Percentiles rank a stretch among this genome's conserved stretches.
Evolutionary conservation across 64 coral and sea anemone genomes (phyloP).

Genomic region (Orbicella faveolata): DNA sequence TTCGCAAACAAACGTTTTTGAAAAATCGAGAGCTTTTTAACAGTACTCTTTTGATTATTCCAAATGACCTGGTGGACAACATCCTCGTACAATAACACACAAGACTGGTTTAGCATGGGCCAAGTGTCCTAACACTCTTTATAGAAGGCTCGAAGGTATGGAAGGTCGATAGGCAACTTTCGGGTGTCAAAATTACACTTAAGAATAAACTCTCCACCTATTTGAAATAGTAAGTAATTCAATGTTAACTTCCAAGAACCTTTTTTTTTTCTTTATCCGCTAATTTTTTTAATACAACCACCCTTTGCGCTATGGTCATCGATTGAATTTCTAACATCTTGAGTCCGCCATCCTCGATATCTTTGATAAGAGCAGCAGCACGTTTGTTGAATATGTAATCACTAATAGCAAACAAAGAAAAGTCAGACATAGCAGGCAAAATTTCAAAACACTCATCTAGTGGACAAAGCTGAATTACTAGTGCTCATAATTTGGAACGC

Average conservation of each 20-base stretch:
- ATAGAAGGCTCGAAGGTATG: not conserved
- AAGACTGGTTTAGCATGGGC: not conserved
- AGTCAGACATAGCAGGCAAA: too few relatives aligned
- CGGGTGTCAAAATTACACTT: conserved; percentile 15
- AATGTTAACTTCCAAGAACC: conserved; percentile 17
- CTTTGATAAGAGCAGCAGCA: not conserved
- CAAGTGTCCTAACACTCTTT: not conserved
- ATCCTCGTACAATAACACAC: not conserved
- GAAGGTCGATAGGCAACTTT: not conserved
- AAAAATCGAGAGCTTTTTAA: not conserved
- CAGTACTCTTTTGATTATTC: not conserved
- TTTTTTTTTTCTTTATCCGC: not conserved
- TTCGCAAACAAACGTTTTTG: not conserved
- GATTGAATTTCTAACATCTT: conserved; percentile 10
- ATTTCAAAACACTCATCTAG: too few relatives aligned
- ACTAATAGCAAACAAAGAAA: too few relatives aligned
- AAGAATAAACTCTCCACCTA: conserved; percentile 6
- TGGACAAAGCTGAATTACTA: too few relatives aligned
- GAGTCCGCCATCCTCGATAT: conserved; percentile 8
- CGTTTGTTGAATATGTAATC: too few relatives aligned
- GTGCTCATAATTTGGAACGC: too few relatives aligned
- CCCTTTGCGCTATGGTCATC: conserved; percentile 6
- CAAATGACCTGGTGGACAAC: conserved; percentile 1
- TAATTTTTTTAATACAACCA: conserved; percentile 30
- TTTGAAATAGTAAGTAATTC: not conserved